Evolutionary conservation across 2,113 vertebrate species (phyloP).

Genomic region (Phainopepla nitens): DNA sequence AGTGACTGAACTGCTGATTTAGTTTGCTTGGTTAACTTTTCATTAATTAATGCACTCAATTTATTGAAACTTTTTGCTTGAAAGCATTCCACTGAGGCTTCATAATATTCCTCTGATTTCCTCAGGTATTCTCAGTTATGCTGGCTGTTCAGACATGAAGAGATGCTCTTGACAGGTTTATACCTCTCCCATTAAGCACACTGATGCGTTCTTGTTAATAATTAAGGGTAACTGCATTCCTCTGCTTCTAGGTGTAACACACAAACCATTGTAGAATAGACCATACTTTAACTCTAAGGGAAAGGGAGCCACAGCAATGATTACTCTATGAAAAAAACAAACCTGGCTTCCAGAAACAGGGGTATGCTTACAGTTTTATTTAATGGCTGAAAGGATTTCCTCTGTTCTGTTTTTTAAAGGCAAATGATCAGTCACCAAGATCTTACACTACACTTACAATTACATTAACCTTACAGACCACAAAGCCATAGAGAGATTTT

Average conservation of each 20-base stretch:
- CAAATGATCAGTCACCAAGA: not conserved
- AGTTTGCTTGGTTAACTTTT: not conserved
- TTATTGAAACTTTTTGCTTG: not conserved
- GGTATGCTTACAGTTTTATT: not conserved
- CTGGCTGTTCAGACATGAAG: not conserved
- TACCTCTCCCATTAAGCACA: not conserved
- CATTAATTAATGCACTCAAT: not conserved
- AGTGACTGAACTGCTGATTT: not conserved
- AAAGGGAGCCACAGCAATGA: not conserved
- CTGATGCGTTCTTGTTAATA: not conserved
- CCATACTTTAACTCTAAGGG: not conserved
- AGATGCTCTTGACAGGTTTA: not conserved
- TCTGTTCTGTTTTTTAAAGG: not conserved
- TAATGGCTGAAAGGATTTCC: not conserved
- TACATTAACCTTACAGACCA: not conserved
- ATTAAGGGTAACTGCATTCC: not conserved
- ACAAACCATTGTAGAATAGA: not conserved
- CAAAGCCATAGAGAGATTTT: rapidly evolving
- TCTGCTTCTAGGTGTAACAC: not conserved
- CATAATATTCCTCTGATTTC: not conserved
- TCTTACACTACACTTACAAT: not conserved
- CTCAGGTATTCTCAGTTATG: not conserved
- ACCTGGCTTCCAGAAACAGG: not conserved
- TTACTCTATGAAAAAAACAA: not conserved
- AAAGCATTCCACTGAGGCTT: not conserved